Base-by-base conservation (phyloP, 2,113 vertebrate genomes). In the Channa maculata region DNA sequence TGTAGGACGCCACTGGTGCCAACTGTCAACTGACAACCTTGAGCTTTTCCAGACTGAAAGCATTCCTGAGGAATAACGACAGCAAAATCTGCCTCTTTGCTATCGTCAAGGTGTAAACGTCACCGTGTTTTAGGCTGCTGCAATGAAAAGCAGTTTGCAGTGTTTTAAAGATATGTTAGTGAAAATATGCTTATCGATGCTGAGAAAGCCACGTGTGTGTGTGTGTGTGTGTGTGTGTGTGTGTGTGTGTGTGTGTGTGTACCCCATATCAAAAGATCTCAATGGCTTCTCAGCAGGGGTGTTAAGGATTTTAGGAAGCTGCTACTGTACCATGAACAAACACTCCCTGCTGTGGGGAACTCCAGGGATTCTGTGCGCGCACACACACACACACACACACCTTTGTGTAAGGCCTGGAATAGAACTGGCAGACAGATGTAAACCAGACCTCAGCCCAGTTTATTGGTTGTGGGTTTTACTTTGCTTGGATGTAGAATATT, bases 401-500 rank as follows among this genome's bases (percentile, higher is more conserved):
- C 59, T 83, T 68, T 80, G 69, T 86, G 61, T 39, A 67, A 79
- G 45, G 58, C 11, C 52, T 45, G 79, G 63, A 63, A 14, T 34
- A 52, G 60, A 11, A 43, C 58, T 62, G 77, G 67, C 80, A 80
- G 57, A 66, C 75, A 79, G 79, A 87, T 78, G 84, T 58, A 84
- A 77, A 85, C 52, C 84, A 87, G 80, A 77, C 70, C 39, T 61
- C 65, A 24, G 24, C 24, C 24, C 24, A 24, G 24, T 24, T 63
- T 11, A 54, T 43, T 61, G 41, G 55, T 13, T 70, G 77, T 64
- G 51, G 57, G 58, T 60, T 52, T 33, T 15, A 74, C 55, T 34
- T n/a, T 4, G 46, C 67, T 80, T 73, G 85, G 66, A 86, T 80
- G 65, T 55, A 12, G 10, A 50, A 43, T 46, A 62, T 39, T 73